Conservation (phyloP, 2,113 vertebrate species). For the Poecilia latipinna region DNA sequence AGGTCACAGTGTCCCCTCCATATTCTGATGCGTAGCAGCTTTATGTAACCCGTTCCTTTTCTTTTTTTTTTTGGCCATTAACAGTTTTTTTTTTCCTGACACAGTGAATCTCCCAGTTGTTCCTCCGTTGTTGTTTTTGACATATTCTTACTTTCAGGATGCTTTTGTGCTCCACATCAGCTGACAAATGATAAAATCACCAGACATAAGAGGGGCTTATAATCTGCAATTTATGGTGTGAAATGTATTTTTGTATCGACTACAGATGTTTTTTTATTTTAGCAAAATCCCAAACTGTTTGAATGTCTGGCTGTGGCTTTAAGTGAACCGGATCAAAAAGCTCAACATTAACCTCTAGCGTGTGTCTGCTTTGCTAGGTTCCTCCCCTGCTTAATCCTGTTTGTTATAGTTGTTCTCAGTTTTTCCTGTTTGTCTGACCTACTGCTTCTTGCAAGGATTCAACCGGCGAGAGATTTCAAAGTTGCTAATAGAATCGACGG, state of each 20-base stretch:
- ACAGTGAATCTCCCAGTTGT: not conserved
- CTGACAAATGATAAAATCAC: not conserved
- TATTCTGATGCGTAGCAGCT: slow-evolving; percentile 11
- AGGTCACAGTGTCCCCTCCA: slow-evolving; percentile 41
- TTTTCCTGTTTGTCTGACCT: no score
- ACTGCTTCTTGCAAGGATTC: not conserved
- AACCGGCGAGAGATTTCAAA: not conserved
- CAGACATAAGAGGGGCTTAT: not conserved
- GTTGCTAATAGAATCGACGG: not conserved
- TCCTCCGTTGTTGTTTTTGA: not conserved
- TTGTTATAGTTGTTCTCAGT: no score
- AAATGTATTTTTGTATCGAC: not conserved
- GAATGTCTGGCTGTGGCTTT: no score
- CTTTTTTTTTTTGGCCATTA: not conserved
- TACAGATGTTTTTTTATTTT: no score
- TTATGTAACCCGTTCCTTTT: slow-evolving; percentile 23
- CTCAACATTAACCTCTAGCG: no score
- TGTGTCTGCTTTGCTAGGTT: no score
- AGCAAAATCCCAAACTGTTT: no score
- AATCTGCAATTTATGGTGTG: not conserved
- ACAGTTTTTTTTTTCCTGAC: not conserved
- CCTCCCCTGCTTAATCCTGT: no score
- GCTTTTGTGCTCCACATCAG: not conserved
- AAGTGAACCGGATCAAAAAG: no score
- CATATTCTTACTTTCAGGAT: not conserved